Base-by-base conservation (phyloP, 2,888 invertebrate species). In the Synergus itoensis region DNA sequence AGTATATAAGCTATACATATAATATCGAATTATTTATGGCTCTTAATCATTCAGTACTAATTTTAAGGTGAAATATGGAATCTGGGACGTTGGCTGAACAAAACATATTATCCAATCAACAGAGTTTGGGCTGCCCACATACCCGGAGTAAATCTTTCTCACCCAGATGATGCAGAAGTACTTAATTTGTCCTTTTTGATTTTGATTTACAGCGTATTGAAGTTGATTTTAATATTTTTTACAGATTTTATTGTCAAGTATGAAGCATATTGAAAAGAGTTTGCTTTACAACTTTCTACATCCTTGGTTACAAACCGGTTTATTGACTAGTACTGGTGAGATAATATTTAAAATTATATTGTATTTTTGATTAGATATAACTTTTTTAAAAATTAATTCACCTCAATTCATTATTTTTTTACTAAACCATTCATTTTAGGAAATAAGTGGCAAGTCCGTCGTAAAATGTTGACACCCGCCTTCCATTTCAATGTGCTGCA, bases 261-360 rank as follows among this genome's bases (percentile, higher is more conserved):
- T 87, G 0, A 90, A 87, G 16, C 88, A 90, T 79, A 91, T 89
- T 21, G 87, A 90, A 7, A 94, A 94, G 87, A 87, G 89, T 48
- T 1, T 63, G 0, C 81, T 92, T 0, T 94, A 93, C 78, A 79
- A 85, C 3, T 89, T 92, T 60, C 81, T 93, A 1, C 81, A 86
- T n/a, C 92, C 92, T 0, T 93, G 94, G 94, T 89, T 94, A 0
- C 83, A 89, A 3, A 90, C 91, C 43, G 94, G 94, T 64, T 86
- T 93, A 57, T 86, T 93, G 0, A 89, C 91, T 4, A 92, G 92
- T 75, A 86, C 88, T 84, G 93, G 93, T 92, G 85, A 84, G 78
- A 28, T 18, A 21, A 57, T 40, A 67, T 18, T 36, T 5, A 36
- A 36, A 36, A 36, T 36, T 36, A 36, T 36, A 5, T 5, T 36